phyloP scores from a whole-genome alignment of 2,113 vertebrate species.

The Grallaria varia region DNA sequence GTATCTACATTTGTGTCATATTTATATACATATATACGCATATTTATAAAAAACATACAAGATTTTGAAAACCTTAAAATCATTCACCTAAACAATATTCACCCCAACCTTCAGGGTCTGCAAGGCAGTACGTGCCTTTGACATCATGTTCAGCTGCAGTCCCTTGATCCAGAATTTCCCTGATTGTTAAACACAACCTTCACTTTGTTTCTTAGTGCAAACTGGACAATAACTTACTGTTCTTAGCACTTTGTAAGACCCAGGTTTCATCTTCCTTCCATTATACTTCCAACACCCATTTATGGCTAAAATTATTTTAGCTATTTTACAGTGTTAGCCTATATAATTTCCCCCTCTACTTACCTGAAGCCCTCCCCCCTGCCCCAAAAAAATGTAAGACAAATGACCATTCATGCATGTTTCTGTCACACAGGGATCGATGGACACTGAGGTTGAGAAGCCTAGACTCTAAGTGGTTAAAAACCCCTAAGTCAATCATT shows the following conservation, averaged over 20 bases:
- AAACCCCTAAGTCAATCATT: conserved; percentile 3
- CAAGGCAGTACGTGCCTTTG: not conserved
- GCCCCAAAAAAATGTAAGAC: not conserved
- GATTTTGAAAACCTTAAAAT: conserved; percentile 73
- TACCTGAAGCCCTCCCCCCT: conserved; percentile 34
- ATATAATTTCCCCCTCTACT: conserved; percentile 27
- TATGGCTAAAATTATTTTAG: conserved; percentile 61
- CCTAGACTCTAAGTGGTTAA: conserved; percentile 35
- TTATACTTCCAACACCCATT: conserved; percentile 13
- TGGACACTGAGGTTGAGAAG: not conserved
- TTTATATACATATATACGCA: conserved; percentile 53
- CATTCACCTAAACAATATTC: conserved; percentile 47
- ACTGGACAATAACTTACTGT: conserved; percentile 18
- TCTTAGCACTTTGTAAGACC: conserved; percentile 47
- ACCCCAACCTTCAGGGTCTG: conserved; percentile 27
- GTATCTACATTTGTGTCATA: conserved; percentile 70
- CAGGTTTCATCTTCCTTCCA: not conserved
- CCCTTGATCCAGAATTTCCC: not conserved
- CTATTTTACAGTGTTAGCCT: conserved; percentile 60
- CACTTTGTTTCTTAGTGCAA: conserved; percentile 44
- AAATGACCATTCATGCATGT: conserved; percentile 39
- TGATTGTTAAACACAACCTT: not conserved
- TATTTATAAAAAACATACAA: conserved; percentile 57
- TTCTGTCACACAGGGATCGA: conserved; percentile 43
- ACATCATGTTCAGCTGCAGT: not conserved